phyloP scores from a whole-genome alignment of 2,888 invertebrate genomes.

The Gryllus longicercus region DNA sequence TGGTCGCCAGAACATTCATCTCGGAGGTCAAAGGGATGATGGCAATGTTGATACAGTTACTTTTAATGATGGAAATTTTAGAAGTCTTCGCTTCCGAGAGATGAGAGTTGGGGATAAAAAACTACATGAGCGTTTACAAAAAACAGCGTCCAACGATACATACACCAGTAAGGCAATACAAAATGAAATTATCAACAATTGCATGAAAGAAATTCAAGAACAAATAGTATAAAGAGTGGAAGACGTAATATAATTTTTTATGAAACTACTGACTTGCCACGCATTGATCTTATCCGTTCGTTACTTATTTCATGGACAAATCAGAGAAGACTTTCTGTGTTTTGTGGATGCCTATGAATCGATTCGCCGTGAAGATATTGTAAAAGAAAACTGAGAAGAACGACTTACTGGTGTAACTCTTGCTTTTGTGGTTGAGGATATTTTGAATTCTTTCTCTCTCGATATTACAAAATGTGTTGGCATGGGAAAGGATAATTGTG shows the following conservation, averaged over 20 bases:
- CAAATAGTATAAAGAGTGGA: slow-evolving; percentile 3
- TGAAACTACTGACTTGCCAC: background rate
- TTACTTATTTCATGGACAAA: background rate
- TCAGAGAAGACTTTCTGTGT: background rate
- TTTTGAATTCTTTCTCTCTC: background rate
- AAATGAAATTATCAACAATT: slow-evolving; percentile 4
- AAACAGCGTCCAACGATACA: background rate
- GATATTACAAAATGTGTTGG: background rate
- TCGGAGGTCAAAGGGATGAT: background rate
- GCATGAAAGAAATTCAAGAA: background rate
- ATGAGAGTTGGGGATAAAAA: background rate
- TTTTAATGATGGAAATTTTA: slow-evolving; percentile 19
- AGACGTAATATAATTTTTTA: background rate
- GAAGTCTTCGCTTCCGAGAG: background rate
- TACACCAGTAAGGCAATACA: slow-evolving; percentile 5
- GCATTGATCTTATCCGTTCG: background rate
- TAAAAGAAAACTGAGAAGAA: background rate
- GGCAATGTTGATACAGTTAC: background rate
- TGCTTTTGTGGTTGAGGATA: background rate
- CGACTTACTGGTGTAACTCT: background rate
- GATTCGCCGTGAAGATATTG: background rate
- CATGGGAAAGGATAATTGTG: background rate
- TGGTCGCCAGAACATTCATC: background rate
- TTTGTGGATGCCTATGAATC: background rate
- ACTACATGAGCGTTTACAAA: background rate